Conservation (phyloP, 2,888 invertebrate genomes). For the Cephus pygmeus region DNA sequence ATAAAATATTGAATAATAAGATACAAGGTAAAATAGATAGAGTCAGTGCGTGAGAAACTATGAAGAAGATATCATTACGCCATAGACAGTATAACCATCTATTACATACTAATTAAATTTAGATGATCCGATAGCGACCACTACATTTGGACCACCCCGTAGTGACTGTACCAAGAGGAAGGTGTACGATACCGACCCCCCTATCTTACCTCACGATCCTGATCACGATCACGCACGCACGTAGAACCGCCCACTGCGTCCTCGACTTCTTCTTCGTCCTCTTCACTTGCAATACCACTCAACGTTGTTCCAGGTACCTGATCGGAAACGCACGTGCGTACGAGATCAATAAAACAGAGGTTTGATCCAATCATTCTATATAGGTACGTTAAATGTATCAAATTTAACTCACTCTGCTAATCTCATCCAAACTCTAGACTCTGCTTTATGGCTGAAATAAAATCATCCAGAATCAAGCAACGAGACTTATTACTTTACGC, state of each 20-base stretch:
- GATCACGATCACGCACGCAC: constrained; percentile 61
- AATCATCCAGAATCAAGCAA: background rate
- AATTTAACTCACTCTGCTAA: background rate
- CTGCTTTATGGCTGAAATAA: background rate
- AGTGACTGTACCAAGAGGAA: constrained; percentile 30
- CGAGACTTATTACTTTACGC: constrained; percentile 3
- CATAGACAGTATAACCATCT: background rate
- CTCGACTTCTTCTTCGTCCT: constrained; percentile 33
- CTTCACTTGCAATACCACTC: constrained; percentile 23
- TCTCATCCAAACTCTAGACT: background rate
- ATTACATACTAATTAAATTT: constrained; percentile 16
- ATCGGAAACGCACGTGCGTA: constrained; percentile 49
- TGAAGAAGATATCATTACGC: background rate
- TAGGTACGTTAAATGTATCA: background rate
- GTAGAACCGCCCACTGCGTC: constrained; percentile 57
- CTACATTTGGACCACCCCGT: constrained; percentile 53
- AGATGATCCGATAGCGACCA: constrained; percentile 18
- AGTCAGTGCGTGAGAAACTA: background rate
- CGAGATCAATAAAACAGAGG: constrained; percentile 8
- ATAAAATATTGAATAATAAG: background rate
- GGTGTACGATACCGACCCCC: constrained; percentile 51
- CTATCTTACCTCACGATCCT: constrained; percentile 57
- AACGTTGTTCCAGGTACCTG: constrained; percentile 30
- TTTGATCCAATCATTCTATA: background rate
- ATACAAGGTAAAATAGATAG: background rate